A percentile compares a stretch with the other conserved stretches of the same genome.
These are phyloP conservation scores for Neodiprion pinetum DNA, from an alignment of 1,140 invertebrate species.

Conservation along the genomic window DNA sequence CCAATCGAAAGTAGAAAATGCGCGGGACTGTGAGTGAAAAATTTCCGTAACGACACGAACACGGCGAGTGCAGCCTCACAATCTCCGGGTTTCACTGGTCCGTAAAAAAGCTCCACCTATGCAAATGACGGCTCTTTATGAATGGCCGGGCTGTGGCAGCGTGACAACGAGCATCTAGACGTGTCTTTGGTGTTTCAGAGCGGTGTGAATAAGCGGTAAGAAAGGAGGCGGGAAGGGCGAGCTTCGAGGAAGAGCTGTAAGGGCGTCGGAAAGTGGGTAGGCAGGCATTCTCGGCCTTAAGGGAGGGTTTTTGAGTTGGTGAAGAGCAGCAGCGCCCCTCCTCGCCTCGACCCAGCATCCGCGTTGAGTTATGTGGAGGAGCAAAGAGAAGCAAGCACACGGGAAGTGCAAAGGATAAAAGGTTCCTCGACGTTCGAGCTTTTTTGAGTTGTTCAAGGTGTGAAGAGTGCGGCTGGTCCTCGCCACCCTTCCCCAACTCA, in stretches of 20 bases:
- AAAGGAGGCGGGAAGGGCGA: too few species aligned
- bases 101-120: too few species aligned
- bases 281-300: background rate
- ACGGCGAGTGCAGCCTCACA: too few species aligned
- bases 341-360: background rate
- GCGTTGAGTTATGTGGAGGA: slow-evolving; percentile 1
- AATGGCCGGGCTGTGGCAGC: too few species aligned
- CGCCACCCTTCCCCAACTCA: background rate
- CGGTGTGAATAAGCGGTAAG: too few species aligned
- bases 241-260: background rate
- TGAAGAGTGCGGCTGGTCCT: background rate
- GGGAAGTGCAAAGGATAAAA: slow-evolving; percentile 1
- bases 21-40: too few species aligned
- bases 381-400: background rate
- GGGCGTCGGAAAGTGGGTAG: background rate
- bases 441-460: background rate
- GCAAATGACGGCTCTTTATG: too few species aligned
- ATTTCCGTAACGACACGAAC: too few species aligned
- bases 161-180: too few species aligned
- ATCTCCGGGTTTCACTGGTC: too few species aligned
- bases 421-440: background rate
- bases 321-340: background rate
- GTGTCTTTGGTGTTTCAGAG: too few species aligned
- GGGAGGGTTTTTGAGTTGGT: background rate
- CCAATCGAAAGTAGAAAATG: too few species aligned